Evolutionary conservation across 2,888 invertebrate species (phyloP).

Genomic region (Liodrosophila aerea): DNA sequence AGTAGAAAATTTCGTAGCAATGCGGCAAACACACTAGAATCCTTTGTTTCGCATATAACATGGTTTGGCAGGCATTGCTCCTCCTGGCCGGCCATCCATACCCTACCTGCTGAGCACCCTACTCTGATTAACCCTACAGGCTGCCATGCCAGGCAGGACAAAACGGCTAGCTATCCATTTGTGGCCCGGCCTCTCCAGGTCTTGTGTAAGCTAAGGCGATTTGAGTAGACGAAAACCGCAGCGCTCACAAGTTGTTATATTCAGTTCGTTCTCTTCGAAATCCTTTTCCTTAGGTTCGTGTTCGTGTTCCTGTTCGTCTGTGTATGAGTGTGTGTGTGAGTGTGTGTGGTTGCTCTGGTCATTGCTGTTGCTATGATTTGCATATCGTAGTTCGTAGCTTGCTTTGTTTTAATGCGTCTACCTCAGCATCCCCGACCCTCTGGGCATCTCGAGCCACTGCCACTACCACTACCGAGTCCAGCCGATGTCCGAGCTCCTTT

Average conservation of each 20-base stretch:
- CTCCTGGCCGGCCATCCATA: slow-evolving; percentile 7
- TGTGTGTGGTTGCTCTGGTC: slow-evolving; percentile 29
- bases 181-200: slow-evolving; percentile 39
- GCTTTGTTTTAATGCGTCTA: slow-evolving; percentile 75
- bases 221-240: slow-evolving; percentile 71
- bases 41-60: slow-evolving; percentile 42
- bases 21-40: slow-evolving; percentile 44
- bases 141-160: not conserved
- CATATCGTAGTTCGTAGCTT: slow-evolving; percentile 72
- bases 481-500: slow-evolving; percentile 68
- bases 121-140: slow-evolving; percentile 18
- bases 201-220: slow-evolving; percentile 75
- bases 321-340: slow-evolving; percentile 21
- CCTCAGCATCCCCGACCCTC: slow-evolving; percentile 21
- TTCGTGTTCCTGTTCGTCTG: slow-evolving; percentile 16
- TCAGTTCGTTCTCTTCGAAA: slow-evolving; percentile 58
- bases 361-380: slow-evolving; percentile 73
- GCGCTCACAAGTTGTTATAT: slow-evolving; percentile 71
- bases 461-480: slow-evolving; percentile 33
- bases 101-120: slow-evolving; percentile 41
- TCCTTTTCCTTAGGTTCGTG: slow-evolving; percentile 58
- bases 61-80: slow-evolving; percentile 27
- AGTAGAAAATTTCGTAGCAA: slow-evolving; percentile 29
- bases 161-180: slow-evolving; percentile 27
- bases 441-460: not conserved